phyloP scores from a whole-genome alignment of 2,888 invertebrate species.

The Stenurella melanura region DNA sequence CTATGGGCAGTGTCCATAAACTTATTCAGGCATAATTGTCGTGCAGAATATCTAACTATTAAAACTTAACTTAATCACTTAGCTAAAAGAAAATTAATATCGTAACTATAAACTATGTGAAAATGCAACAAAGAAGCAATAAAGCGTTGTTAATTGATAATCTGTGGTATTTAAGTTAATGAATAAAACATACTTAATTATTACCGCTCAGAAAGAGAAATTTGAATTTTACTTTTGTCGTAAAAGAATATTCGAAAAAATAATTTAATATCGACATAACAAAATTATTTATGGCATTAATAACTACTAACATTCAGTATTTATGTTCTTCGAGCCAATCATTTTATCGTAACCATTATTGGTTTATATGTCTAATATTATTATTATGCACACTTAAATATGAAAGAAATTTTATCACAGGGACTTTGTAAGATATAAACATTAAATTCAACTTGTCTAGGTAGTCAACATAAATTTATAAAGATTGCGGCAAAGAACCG shows the following conservation, averaged over 20 bases:
- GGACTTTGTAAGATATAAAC: background rate
- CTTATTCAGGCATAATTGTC: too few species aligned
- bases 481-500: background rate
- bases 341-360: constrained; percentile 2
- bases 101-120: constrained; percentile 3
- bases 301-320: constrained; percentile 20
- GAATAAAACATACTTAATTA: constrained; percentile 15
- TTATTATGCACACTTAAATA: constrained; percentile 17
- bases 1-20: too few species aligned
- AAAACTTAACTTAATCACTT: background rate
- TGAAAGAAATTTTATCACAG: constrained; percentile 23
- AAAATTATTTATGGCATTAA: constrained; percentile 20
- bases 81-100: background rate
- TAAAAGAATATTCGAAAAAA: constrained; percentile 13
- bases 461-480: background rate
- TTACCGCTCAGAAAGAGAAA: constrained; percentile 16
- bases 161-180: constrained; percentile 5
- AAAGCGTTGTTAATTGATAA: background rate
- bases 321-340: constrained; percentile 10
- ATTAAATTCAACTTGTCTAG: constrained; percentile 16
- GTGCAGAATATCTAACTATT: too few species aligned
- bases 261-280: constrained; percentile 19
- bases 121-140: background rate
- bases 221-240: constrained; percentile 18
- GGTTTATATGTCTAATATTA: constrained; percentile 28